Base-by-base conservation (phyloP, 1,140 invertebrate genomes). In the Papilio xuthus region DNA sequence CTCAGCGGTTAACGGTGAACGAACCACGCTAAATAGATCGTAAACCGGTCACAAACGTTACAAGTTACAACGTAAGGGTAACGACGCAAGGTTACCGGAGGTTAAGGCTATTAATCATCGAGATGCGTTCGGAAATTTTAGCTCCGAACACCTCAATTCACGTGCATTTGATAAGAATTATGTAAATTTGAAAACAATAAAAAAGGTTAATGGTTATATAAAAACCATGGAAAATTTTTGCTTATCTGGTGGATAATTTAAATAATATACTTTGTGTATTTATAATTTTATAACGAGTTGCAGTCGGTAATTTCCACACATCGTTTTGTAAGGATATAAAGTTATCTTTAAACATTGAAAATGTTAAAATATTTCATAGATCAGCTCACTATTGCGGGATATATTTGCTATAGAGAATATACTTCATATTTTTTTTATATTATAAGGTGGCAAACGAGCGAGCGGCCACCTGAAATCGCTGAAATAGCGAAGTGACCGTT, bases 1-100 rank as follows among this genome's bases (percentile, higher is more conserved):
- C 82, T 80, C 83, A 84, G 26, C 20, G 47, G 78, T 79, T 84
- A 84, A 88, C 90, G 88, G 88, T 89, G 86, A 90, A 90, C 86
- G 90, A 89, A 92, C 88, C 82, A 85, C 73, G 84, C 82, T 86
- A 88, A 88, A 88, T 89, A 90, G 84, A 85, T 88, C 87, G 83
- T 87, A 84, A 86, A 87, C 85, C 86, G 86, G 87, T 89, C 89
- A 86, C 78, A 76, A 85, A 71, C 84, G 71, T 84, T 84, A 82
- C 79, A 76, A 81, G 72, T 84, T 84, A 82, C 79, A 76, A 81
- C 71, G 82, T 84, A 90, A 88, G 88, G 89, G 82, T 86, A 89
- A 83, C 56, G 56, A 71, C 84, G 47, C 78, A 81, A 78, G 84
- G 84, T 81, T 86, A 85, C 79, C 78, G 79, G 80, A 86, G 82